Evolutionary conservation across 2,797 vertebrate genomes (phyloP).

Genomic region (Loris lydekkerianus): DNA sequence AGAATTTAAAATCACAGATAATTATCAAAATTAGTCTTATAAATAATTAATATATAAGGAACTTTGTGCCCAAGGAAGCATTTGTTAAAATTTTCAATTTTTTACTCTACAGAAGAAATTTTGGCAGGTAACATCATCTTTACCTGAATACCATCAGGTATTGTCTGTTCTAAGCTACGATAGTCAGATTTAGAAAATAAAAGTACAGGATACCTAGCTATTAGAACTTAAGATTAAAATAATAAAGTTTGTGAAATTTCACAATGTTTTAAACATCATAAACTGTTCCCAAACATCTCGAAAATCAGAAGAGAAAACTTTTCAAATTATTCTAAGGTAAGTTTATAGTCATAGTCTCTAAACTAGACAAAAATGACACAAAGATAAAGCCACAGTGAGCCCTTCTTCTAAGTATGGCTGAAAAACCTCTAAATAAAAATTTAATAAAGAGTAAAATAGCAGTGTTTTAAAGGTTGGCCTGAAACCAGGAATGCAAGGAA

Average conservation of each 20-base stretch:
- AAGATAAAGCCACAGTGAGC: neutral
- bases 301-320: neutral
- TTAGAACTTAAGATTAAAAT: conserved; percentile 8
- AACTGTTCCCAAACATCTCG: neutral
- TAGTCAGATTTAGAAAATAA: neutral
- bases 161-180: neutral
- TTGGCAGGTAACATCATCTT: neutral
- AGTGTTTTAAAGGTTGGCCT: neutral
- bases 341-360: neutral
- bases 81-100: neutral
- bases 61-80: neutral
- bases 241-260: neutral
- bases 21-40: conserved; percentile 17
- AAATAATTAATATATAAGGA: conserved; percentile 4
- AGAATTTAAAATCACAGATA: neutral
- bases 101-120: neutral
- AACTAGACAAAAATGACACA: neutral
- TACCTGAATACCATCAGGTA: neutral
- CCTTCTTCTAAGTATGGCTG: neutral
- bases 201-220: neutral
- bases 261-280: neutral
- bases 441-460: neutral
- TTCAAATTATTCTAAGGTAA: neutral
- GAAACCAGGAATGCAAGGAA: neutral
- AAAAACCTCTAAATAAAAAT: conserved; percentile 2